These are phyloP conservation scores for Gnathonemus longibarbis DNA, from an alignment of 2,113 vertebrate genomes.

Conservation along the genomic window DNA sequence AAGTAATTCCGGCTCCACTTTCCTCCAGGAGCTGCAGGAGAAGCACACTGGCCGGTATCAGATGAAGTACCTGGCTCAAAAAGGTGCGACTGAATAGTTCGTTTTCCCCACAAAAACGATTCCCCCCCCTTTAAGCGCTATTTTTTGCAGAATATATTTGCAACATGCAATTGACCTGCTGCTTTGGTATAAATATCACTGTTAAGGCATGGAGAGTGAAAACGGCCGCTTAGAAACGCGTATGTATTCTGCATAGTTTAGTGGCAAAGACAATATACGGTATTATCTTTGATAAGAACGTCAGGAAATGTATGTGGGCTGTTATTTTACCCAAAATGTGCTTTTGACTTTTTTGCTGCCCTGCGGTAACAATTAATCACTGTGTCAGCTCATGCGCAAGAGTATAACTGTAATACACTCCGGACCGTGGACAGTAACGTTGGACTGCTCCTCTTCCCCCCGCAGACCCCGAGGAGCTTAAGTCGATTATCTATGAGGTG, in stretches of 20 bases:
- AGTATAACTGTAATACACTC: not conserved
- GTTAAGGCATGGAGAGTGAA: not conserved
- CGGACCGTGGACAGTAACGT: not conserved
- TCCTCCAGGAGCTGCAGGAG: conserved; percentile 74
- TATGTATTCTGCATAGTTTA: not conserved
- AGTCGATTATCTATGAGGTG: conserved; percentile 72
- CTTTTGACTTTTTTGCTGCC: not conserved
- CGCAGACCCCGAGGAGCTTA: conserved; percentile 71
- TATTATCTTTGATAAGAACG: not conserved
- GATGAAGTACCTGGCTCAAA: conserved; percentile 73
- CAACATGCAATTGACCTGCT: not conserved
- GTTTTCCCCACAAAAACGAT: not conserved
- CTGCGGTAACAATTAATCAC: not conserved
- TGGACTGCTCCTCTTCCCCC: not conserved
- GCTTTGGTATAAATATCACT: not conserved
- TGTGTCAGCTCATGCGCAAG: not conserved
- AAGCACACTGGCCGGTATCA: conserved; percentile 71
- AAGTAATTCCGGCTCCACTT: conserved; percentile 64
- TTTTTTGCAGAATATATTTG: not conserved
- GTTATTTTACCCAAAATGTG: not conserved
- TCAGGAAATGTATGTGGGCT: not conserved
- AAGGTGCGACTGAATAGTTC: conserved; percentile 65
- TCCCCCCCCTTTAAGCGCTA: not conserved
- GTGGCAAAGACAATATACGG: not conserved
- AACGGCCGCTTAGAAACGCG: not conserved